phyloP scores from a whole-genome alignment of 2,113 vertebrate genomes.

The Macrotus californicus region DNA sequence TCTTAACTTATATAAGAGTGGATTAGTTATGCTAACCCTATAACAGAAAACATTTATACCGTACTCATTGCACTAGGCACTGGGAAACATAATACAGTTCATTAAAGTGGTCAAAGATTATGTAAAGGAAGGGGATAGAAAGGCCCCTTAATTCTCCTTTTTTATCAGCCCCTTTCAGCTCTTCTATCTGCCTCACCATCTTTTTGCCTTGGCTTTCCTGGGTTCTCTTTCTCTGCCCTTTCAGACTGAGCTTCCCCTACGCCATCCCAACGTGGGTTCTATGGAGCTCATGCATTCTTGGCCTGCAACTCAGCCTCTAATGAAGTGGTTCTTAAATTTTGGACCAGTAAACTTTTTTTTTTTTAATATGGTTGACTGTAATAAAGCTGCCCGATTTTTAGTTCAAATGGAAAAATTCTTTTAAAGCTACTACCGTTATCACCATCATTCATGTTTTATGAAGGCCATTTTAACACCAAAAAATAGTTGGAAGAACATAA shows the following conservation, averaged over 20 bases:
- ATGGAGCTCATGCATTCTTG: accelerated
- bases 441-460: neutral
- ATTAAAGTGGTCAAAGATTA: neutral
- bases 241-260: neutral
- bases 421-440: neutral
- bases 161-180: neutral
- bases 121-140: neutral
- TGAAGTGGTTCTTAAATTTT: neutral
- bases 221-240: neutral
- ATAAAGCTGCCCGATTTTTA: neutral
- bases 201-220: neutral
- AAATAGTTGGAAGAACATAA: neutral
- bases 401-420: neutral
- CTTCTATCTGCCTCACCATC: neutral
- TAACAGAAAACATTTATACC: neutral
- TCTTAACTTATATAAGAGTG: neutral
- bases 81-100: neutral
- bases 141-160: neutral
- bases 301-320: neutral
- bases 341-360: neutral
- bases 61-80: neutral
- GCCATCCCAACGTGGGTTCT: neutral
- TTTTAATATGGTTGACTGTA: neutral
- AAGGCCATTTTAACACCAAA: neutral
- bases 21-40: neutral